Base-by-base conservation (phyloP, 1,140 invertebrate genomes). In the Cyclargus thomasi region DNA sequence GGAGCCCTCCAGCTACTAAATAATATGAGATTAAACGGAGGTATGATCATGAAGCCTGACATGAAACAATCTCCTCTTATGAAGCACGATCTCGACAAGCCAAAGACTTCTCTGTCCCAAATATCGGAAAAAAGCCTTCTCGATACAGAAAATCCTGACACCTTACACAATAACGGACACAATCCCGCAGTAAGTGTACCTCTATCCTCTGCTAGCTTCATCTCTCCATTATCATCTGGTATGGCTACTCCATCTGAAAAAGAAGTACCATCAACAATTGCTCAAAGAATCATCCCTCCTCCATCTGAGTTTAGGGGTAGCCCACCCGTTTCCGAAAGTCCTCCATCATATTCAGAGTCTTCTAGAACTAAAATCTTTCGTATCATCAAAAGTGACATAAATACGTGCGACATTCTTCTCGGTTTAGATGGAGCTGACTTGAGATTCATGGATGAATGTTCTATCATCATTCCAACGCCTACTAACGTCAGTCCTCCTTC, bases 371-470 rank as follows among this genome's bases (percentile, higher is more conserved):
- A 90, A 77, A 93, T 92, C 68, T 84, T 94, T 67, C 90, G 91
- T 68, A 88, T 92, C 17, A 86, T 92, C 1, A 92, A 92, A 74
- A 91, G 90, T 53, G 91, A 93, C 72, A 85, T 82, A 11, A 91
- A 85, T n/a, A 94, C 93, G 22, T 96, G 95, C 79, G 96, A 97
- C 79, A 91, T 95, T 67, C 86, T 97, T 64, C 92, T 95, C 22
- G 95, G 95, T 67, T 87, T 97, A 77, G 95, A 97, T 81, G 94
- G 94, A 62, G 95, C 95, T 14, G 96, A 97, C 88, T 88, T 97
- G 47, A 92, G 94, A 17, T 97, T 93, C 81, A 97, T 97, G 96
- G 97, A 97, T 81, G 97, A 97, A 79, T 97, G 96, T 84, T 97
- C 96, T 6, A 92, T 97, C 35, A 95, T 95, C 71, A 90, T 97